Base-by-base conservation (phyloP, 2,113 vertebrate species). In the Macrotis lagotis region DNA sequence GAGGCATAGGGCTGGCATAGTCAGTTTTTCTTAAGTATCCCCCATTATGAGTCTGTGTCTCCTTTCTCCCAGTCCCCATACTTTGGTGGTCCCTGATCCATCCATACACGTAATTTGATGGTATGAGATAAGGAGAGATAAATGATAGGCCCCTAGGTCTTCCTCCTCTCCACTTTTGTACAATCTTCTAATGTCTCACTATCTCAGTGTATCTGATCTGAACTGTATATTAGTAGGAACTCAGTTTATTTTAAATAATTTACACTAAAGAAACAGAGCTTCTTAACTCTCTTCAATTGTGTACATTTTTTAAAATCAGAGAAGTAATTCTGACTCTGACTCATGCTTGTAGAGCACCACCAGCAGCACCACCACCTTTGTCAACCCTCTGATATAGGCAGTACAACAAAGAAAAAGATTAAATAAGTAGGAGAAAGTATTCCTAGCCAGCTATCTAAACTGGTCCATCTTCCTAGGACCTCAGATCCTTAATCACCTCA, bases 201-300 rank as follows among this genome's bases (percentile, higher is more conserved):
- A 96, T 52, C 89, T 95, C 25, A 83, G 51, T 51, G 66, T 25
- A 88, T n/a, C 28, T 94, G 48, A 91, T 83, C 14, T 31, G 28
- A 59, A 59, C 10, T 59, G 28, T 26, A 28, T 59, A 8, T 59
- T 31, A 48, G 26, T n/a, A 49, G 74, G 25, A 59, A 91, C 55
- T 49, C 48, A 95, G 28, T 91, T 92, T 93, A 90, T 37, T 91
- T 91, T 93, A 88, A 95, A 48, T n/a, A 24, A 91, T 55, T 88
- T 47, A 92, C 66, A 88, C 48, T 53, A 93, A 88, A 92, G 50
- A 88, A 88, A 37, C 31, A 89, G n/a, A 48, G 31, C 24, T 74
- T n/a, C 59, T 74, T n/a, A n/a, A n/a, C 14, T 74, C 14, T n/a
- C 14, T 12, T 31, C 26, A 59, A 59, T 31, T 59, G 28, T 52